phyloP scores from a whole-genome alignment of 1,140 invertebrate species.

The Mesaphorura yosii region DNA sequence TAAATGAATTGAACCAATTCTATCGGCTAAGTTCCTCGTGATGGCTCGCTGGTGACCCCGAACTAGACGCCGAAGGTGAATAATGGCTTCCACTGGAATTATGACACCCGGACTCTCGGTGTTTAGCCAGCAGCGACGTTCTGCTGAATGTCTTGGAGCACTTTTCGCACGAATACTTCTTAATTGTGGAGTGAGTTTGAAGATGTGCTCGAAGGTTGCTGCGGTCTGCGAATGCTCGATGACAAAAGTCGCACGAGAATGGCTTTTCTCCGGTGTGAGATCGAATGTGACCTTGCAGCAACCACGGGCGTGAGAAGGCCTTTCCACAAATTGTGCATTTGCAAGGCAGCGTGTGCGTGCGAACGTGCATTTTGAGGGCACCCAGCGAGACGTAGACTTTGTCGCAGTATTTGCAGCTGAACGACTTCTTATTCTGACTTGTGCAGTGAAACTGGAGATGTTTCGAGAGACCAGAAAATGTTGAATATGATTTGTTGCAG shows the following conservation, averaged over 20 bases:
- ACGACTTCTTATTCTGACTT: slow-evolving; percentile 76
- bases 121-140: slow-evolving; percentile 89
- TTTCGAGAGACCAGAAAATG: slow-evolving; percentile 88
- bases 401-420: slow-evolving; percentile 90
- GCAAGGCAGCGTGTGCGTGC: slow-evolving; percentile 94
- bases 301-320: slow-evolving; percentile 91
- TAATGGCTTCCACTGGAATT: too few species aligned
- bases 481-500: slow-evolving; percentile 91
- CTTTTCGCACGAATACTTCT: slow-evolving; percentile 85
- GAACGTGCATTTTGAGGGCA: slow-evolving; percentile 96
- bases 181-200: slow-evolving; percentile 94
- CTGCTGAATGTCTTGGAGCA: slow-evolving; percentile 96
- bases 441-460: slow-evolving; percentile 93
- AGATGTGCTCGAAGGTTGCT: slow-evolving; percentile 92
- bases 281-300: slow-evolving; percentile 75
- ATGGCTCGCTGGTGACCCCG: too few species aligned
- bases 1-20: too few species aligned
- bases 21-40: too few species aligned
- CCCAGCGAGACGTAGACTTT: slow-evolving; percentile 91
- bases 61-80: too few species aligned
- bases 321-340: slow-evolving; percentile 94
- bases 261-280: slow-evolving; percentile 95
- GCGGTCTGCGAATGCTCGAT: slow-evolving; percentile 88
- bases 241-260: slow-evolving; percentile 87
- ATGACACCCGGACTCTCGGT: slow-evolving; percentile 85